Evolutionary conservation across 1,140 invertebrate species (phyloP).

Genomic region (Apis cerana): DNA sequence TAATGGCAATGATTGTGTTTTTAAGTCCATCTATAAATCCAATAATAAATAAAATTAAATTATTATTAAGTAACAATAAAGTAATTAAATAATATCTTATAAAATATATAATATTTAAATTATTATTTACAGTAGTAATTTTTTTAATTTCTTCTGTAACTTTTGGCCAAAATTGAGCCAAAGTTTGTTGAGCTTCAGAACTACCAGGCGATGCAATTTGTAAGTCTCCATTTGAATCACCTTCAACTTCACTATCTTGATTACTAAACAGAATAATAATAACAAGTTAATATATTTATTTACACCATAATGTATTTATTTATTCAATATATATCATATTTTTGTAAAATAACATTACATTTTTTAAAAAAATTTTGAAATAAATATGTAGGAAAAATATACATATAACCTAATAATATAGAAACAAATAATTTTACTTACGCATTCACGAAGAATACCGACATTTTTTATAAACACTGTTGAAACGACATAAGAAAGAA

Average conservation of each 20-base stretch:
- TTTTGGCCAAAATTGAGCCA: slow-evolving; percentile 89
- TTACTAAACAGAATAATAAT: slow-evolving; percentile 69
- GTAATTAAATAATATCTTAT: not conserved
- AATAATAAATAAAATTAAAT: not conserved
- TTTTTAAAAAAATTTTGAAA: not conserved
- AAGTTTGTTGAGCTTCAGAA: slow-evolving; percentile 84
- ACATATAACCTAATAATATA: slow-evolving; percentile 69
- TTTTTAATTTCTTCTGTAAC: slow-evolving; percentile 89
- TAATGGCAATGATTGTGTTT: slow-evolving; percentile 95
- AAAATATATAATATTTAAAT: not conserved
- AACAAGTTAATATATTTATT: slow-evolving; percentile 4
- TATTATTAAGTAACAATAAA: not conserved
- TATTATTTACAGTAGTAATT: slow-evolving; percentile 83
- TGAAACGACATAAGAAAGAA: slow-evolving; percentile 14
- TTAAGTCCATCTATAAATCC: slow-evolving; percentile 88
- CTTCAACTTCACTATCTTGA: slow-evolving; percentile 79
- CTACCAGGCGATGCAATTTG: slow-evolving; percentile 77
- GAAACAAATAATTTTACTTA: slow-evolving; percentile 70
- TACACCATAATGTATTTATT: not conserved
- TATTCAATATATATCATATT: not conserved
- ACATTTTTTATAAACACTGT: slow-evolving; percentile 70
- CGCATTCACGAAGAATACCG: slow-evolving; percentile 81
- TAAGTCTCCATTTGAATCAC: slow-evolving; percentile 78
- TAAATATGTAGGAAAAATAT: not conserved
- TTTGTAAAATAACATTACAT: not conserved